Percentiles rank a stretch among this genome's conserved stretches.
These are phyloP conservation scores for Fukomys damarensis DNA, from an alignment of 2,113 vertebrate genomes.

Conservation along the genomic window DNA sequence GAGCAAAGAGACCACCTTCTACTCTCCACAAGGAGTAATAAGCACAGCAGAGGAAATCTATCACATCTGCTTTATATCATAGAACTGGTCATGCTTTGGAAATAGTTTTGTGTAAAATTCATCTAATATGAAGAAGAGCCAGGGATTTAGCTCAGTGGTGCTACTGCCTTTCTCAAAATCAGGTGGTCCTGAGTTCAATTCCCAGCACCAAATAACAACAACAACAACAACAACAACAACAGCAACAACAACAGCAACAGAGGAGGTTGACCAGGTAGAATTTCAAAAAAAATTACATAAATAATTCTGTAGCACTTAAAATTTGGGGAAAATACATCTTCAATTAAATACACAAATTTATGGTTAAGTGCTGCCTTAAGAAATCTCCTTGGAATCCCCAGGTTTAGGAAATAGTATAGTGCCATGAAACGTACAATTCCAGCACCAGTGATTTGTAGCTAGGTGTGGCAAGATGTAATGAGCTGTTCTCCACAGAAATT, in stretches of 20 bases:
- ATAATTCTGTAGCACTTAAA: neutral
- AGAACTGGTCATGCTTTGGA: neutral
- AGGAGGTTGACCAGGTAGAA: neutral
- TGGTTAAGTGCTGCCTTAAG: neutral
- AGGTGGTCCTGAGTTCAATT: too few species aligned
- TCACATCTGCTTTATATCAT: fast-evolving
- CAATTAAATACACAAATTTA: neutral
- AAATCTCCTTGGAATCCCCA: neutral
- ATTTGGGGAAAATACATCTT: neutral
- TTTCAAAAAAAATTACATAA: neutral
- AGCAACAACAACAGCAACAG: too few species aligned
- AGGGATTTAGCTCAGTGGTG: too few species aligned
- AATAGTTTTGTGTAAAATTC: neutral
- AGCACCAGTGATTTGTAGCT: too few species aligned
- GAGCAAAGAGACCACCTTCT: neutral
- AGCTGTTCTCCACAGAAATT: neutral
- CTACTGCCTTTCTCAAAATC: too few species aligned
- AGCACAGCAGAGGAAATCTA: fast-evolving
- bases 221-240: too few species aligned
- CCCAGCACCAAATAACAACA: too few species aligned
- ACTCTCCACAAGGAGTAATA: fast-evolving
- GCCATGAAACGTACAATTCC: neutral
- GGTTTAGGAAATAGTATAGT: neutral
- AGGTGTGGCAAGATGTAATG: neutral
- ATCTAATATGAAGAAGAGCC: neutral